Conservation (phyloP, 2,113 vertebrate genomes). For the Urocolius indicus region DNA sequence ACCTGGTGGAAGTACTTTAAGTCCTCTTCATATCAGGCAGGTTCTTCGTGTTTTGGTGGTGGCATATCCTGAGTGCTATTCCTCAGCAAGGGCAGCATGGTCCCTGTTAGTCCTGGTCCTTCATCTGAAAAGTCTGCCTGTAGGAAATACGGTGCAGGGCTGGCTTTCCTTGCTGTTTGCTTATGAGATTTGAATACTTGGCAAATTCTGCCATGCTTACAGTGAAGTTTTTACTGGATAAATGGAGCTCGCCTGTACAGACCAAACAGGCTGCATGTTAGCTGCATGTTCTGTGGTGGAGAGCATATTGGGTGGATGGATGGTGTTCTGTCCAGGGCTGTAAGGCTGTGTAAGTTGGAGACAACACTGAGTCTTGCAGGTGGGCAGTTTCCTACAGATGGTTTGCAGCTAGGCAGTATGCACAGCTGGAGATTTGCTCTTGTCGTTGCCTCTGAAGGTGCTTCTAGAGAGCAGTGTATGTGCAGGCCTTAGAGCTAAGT, state of each 20-base stretch:
- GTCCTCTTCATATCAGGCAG: not conserved
- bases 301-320: not conserved
- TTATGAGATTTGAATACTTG: not conserved
- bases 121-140: not conserved
- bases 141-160: not conserved
- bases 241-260: not conserved
- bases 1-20: not conserved
- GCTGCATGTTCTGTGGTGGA: accelerated
- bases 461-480: not conserved
- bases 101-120: not conserved
- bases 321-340: not conserved
- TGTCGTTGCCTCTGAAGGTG: not conserved
- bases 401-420: not conserved
- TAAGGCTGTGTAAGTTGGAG: not conserved
- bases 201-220: not conserved
- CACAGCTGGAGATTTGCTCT: not conserved
- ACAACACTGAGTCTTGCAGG: not conserved
- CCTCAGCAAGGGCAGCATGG: not conserved
- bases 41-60: not conserved
- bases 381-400: not conserved
- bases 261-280: not conserved
- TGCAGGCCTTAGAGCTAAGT: not conserved
- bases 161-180: not conserved
- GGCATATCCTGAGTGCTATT: not conserved
- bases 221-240: not conserved